phyloP scores from a whole-genome alignment of 1,140 invertebrate genomes.

The Chrysopa pallens region DNA sequence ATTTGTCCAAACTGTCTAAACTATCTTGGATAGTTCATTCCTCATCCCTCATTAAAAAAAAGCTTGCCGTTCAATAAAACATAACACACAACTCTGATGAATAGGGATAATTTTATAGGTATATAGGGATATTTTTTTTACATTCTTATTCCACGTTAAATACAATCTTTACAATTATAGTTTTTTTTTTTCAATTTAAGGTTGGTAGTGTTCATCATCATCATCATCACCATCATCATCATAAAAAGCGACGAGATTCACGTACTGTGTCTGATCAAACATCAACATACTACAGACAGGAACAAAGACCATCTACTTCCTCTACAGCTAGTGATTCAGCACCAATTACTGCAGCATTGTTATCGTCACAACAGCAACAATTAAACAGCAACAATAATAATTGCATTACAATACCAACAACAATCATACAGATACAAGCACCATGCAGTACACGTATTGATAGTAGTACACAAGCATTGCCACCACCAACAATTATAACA shows the following conservation, averaged over 20 bases:
- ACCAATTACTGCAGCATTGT: conserved; percentile 11
- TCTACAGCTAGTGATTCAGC: conserved; percentile 52
- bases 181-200: too few species aligned
- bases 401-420: conserved; percentile 8
- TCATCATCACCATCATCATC: conserved; percentile 26
- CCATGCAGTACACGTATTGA: conserved; percentile 12
- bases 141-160: too few species aligned
- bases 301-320: conserved; percentile 59
- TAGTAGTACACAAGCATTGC: conserved; percentile 38
- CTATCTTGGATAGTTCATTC: too few species aligned
- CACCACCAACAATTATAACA: conserved; percentile 62
- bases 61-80: too few species aligned
- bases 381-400: neutral
- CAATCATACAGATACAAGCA: conserved; percentile 4
- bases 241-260: conserved; percentile 45
- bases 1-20: too few species aligned
- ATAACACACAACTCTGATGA: too few species aligned
- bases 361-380: conserved; percentile 10
- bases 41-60: too few species aligned
- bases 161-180: too few species aligned
- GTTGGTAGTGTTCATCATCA: neutral
- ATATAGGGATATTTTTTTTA: too few species aligned
- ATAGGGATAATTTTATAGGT: too few species aligned
- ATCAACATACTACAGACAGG: conserved; percentile 27
- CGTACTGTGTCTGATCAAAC: conserved; percentile 14